Percentiles rank a stretch among this genome's conserved stretches.
Conservation (phyloP, 2,113 vertebrate species). For the Tonatia bakeri region DNA sequence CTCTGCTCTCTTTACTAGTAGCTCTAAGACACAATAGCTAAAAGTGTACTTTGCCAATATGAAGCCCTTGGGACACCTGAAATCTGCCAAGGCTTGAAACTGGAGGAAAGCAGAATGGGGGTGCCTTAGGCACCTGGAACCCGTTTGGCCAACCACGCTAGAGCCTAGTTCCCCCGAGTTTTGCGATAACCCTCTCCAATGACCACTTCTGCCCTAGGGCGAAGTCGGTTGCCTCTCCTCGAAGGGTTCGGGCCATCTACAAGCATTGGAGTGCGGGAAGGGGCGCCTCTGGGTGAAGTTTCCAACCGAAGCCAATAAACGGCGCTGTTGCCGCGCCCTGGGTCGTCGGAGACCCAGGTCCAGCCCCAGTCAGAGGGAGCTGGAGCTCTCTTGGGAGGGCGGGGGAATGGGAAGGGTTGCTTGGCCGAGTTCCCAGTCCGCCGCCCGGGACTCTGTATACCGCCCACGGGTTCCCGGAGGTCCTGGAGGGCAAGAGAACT, state of each 20-base stretch:
- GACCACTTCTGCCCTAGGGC: not conserved
- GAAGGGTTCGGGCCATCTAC: not conserved
- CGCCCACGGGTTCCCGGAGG: slow-evolving; percentile 56
- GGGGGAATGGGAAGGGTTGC: not conserved
- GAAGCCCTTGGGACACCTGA: not conserved
- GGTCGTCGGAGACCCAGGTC: slow-evolving; percentile 55
- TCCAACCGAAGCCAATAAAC: slow-evolving; percentile 71
- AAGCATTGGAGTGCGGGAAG: not conserved
- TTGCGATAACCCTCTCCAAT: not conserved
- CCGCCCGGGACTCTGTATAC: not conserved
- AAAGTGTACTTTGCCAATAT: not conserved
- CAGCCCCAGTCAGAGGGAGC: slow-evolving; percentile 31
- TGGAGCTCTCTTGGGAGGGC: slow-evolving; percentile 69
- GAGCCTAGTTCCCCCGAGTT: not conserved
- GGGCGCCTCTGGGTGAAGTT: slow-evolving; percentile 63
- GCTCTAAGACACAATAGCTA: not conserved
- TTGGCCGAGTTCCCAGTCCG: slow-evolving; percentile 1
- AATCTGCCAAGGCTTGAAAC: not conserved
- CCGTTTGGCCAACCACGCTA: not conserved
- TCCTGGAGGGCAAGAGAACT: not conserved
- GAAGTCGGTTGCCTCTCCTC: not conserved
- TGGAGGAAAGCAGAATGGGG: not conserved
- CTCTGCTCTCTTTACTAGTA: not conserved
- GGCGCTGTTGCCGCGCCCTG: slow-evolving; percentile 73
- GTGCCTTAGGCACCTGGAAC: not conserved